Evolutionary conservation across 1,140 invertebrate species (phyloP), one percentile per base, ranked within the genome.

Genomic region (Anadara kagoshimensis): DNA sequence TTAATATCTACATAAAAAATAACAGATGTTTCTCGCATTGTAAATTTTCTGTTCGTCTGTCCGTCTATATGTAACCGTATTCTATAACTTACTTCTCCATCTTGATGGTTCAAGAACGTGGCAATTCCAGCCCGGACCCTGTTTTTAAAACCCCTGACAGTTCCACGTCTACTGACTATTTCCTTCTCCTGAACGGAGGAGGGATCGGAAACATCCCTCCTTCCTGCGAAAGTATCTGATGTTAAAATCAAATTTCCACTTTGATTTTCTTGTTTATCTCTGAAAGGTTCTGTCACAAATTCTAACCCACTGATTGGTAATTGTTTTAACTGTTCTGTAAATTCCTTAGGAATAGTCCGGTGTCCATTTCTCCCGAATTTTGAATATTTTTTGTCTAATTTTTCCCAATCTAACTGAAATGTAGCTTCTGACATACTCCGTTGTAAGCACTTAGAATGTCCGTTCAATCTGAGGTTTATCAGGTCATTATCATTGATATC

Each of bases 81-180:
- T 36, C 2, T 3, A 36, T 36, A 36, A 36, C 29, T 36, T 36
- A 36, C 29, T 36, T 36, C 29, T 36, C 29, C 29, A 36, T 36
- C 29, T 7, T 36, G 29, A 36, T 64, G 45, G 12, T 45, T 64
- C 16, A 97, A 91, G 88, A 98, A 98, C 7, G 96, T 97, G 18
- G 95, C 95, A 81, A 98, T 98, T 74, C 96, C 96, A 62, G 96
- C 95, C 79, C 96, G 90, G 26, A 98, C 97, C 80, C 96, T 92
- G 90, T 98, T 98, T 90, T 95, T 96, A 57, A 97, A 96, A 58
- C 96, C 96, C 22, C 96, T 92, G 67, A 98, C 94, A 3, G 96
- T 97, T 43, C 96, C 96, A 56, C 80, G 80, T 86, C 95, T 95
- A 90, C 96, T 98, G 36, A 85, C 76, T 26, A 87, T 85, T 69